Evolutionary conservation across 2,113 vertebrate species (phyloP), one percentile per base, ranked within the genome.

Genomic region (Protobothrops mucrosquamatus): DNA sequence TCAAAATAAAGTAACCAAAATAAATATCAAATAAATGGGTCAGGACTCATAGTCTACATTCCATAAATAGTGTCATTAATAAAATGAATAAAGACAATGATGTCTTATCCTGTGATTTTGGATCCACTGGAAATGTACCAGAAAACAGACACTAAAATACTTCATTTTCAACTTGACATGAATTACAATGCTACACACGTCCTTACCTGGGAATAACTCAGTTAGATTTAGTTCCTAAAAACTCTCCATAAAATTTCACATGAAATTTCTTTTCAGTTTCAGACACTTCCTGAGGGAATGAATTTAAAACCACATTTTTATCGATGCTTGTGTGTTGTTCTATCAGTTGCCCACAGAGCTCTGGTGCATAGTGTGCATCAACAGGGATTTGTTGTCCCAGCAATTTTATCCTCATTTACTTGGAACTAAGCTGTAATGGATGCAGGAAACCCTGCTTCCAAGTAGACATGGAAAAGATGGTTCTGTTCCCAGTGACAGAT

Each of bases 41-140:
- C 34, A 43, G 81, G 89, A 85, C 86, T 46, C 23, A 74, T 11
- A 18, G 93, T 88, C 22, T 95, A 4, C 56, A 90, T 92, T 57
- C 43, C 92, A 94, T 56, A 59, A 95, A 56, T 51, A 15, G 14
- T 0, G 74, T 18, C 89, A 88, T 89, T 93, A 55, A 91, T 92
- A 87, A 24, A 57, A 91, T 43, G 4, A 95, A 86, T 26, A 87
- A 92, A 15, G 39, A 39, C n/a, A 93, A 48, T 56, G 74, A 81
- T 55, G 61, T 11, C 46, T 51, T 46, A 89, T 81, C 55, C 55
- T 46, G 18, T 81, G 29, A 24, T 57, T 34, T 74, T 85, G 85
- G 18, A 89, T 89, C 18, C 55, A 29, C 11, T 57, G 39, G 29
- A 85, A 92, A 85, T 43, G 34, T 24, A 34, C 6, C 5, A 2